Evolutionary conservation across 2,888 invertebrate genomes (phyloP), one percentile per base, ranked within the genome.

Genomic region (Pomacea canaliculata): DNA sequence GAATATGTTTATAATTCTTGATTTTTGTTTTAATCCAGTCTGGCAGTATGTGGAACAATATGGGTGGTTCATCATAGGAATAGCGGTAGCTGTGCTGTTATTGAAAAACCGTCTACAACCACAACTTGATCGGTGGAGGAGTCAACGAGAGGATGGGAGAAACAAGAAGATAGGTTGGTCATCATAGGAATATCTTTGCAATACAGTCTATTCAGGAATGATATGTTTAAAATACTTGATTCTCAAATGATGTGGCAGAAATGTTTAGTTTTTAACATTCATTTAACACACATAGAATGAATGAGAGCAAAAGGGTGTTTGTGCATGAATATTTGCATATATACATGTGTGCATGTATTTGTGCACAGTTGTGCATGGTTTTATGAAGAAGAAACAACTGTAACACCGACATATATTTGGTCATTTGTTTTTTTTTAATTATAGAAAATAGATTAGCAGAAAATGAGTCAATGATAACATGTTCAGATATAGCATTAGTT

Each of bases 51-150:
- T 87, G 13, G 84, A 86, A 78, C 70, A 75, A 18, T 85, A 87
- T 81, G 87, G 87, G 19, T 87, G 87, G 87, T 80, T 84, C 62
- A 69, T 87, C 60, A 66, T 87, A 13, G 68, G 84, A 71, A 84
- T 75, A 1, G 63, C 83, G 9, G 63, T 86, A 23, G 79, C 82
- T 12, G 65, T 81, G 12, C 37, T 85, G 49, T 87, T 85, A 68
- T 70, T 87, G 16, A 80, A 82, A 66, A 82, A 76, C n/a, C 84
- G 83, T 76, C 70, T 78, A 16, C 70, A 70, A 13, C 72, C 77
- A 0, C 48, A 69, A 18, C 71, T 79, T n/a, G 10, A 63, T 10
- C 68, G 72, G 56, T 71, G 70, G 70, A 68, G 71, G 23, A 67
- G 78, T 23, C 74, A 78, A 59, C 59, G 71, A 59, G 79, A 80